Conservation (phyloP, 2,797 vertebrate species). For the Enteromius trimaculatus region DNA sequence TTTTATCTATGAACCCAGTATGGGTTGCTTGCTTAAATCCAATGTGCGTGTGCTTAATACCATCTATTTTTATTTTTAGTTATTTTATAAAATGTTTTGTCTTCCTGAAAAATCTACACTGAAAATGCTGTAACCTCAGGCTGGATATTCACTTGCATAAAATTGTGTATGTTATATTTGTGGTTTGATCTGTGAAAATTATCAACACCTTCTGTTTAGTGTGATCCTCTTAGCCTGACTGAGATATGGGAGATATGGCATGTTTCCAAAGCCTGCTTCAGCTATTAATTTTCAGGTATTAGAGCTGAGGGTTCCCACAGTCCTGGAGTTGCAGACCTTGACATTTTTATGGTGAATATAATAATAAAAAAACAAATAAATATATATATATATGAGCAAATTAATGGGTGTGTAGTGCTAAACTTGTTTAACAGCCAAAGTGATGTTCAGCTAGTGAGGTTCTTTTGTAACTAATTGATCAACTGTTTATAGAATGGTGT, state of each 20-base stretch:
- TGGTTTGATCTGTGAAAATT: constrained; percentile 9
- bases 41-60: neutral
- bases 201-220: constrained; percentile 11
- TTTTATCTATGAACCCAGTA: neutral
- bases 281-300: constrained; percentile 4
- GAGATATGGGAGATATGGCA: neutral
- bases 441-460: too few species aligned
- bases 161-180: neutral
- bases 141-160: neutral
- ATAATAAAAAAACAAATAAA: too few species aligned
- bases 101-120: neutral
- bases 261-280: constrained; percentile 14
- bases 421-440: neutral
- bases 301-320: neutral
- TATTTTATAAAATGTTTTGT: neutral
- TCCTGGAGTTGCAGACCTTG: neutral
- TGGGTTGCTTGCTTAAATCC: neutral
- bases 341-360: neutral
- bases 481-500: neutral
- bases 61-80: neutral
- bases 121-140: neutral
- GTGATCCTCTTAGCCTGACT: constrained; percentile 20
- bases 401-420: neutral
- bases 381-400: too few species aligned
- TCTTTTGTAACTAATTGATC: neutral